Conservation (phyloP, 1,140 invertebrate species). For the Euglossa dilemma region DNA sequence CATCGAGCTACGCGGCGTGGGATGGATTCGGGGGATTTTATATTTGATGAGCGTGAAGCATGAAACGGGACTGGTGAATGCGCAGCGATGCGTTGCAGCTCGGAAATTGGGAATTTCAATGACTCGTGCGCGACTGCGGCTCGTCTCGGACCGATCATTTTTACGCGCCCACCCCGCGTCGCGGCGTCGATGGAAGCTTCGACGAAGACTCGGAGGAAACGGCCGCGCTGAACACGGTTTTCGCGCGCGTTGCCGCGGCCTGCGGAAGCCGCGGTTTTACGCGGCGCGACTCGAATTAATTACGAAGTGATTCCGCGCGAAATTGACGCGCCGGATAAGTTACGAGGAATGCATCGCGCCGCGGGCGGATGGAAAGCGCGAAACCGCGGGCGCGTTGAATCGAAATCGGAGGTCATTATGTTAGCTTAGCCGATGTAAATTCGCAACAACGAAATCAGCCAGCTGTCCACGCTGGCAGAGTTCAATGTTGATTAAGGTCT, state of each 20-base stretch:
- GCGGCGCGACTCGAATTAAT: neutral
- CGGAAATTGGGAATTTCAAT: constrained; percentile 62
- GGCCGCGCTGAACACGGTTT: neutral
- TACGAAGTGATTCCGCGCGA: neutral
- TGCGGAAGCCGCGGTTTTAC: neutral
- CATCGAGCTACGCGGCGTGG: constrained; percentile 6
- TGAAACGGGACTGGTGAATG: constrained; percentile 45
- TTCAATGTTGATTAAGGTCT: neutral
- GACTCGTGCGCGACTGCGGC: constrained; percentile 27
- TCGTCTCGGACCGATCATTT: constrained; percentile 27
- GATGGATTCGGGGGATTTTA: constrained; percentile 61
- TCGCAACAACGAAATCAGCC: neutral
- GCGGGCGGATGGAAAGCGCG: neutral
- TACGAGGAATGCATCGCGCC: neutral
- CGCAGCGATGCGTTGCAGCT: constrained; percentile 53
- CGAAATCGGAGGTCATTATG: neutral
- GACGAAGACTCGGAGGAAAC: neutral
- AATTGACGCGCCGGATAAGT: neutral
- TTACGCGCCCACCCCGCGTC: neutral
- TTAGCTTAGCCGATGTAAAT: neutral
- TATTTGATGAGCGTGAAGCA: constrained; percentile 55
- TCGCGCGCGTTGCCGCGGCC: neutral
- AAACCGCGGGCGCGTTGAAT: neutral
- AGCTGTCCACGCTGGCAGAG: too few species aligned
- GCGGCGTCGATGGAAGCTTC: neutral